Evolutionary conservation across 2,113 vertebrate species (phyloP).

Genomic region (Rhegmatorhina hoffmannsi): DNA sequence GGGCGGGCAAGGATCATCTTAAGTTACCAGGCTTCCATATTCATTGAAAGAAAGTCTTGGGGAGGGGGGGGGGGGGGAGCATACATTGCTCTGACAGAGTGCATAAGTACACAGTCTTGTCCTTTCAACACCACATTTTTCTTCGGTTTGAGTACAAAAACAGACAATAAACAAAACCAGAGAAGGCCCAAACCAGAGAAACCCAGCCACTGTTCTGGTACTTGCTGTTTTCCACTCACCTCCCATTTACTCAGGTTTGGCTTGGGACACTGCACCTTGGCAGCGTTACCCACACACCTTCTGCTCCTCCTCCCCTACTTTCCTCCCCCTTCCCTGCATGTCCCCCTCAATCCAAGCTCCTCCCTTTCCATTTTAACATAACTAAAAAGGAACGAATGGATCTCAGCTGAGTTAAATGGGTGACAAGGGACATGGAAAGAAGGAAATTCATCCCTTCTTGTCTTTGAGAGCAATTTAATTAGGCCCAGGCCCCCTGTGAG

Average conservation of each 20-base stretch:
- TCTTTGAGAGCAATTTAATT: constrained; percentile 93
- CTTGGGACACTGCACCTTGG: constrained; percentile 47
- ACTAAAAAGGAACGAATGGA: constrained; percentile 78
- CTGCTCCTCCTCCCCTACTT: not conserved
- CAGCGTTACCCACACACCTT: rapidly evolving
- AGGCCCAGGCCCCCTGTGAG: constrained; percentile 74
- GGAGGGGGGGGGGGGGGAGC: not conserved
- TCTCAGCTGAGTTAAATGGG: constrained; percentile 81
- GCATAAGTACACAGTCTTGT: not conserved
- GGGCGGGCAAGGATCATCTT: constrained; percentile 52
- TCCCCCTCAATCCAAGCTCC: constrained; percentile 55
- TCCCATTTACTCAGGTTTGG: not conserved
- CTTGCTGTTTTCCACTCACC: not conserved
- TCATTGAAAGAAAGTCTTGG: constrained; percentile 48
- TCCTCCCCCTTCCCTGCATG: not conserved
- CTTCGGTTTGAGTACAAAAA: constrained; percentile 28
- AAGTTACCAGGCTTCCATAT: constrained; percentile 60
- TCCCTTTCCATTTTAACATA: constrained; percentile 66
- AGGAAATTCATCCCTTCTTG: constrained; percentile 86
- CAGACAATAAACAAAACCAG: constrained; percentile 47
- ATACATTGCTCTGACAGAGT: not conserved
- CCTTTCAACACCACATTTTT: not conserved
- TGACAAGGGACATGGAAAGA: constrained; percentile 80
- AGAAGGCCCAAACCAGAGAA: constrained; percentile 10
- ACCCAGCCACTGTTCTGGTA: not conserved